Conservation (phyloP, 2,888 invertebrate species). For the Acheta domesticus region DNA sequence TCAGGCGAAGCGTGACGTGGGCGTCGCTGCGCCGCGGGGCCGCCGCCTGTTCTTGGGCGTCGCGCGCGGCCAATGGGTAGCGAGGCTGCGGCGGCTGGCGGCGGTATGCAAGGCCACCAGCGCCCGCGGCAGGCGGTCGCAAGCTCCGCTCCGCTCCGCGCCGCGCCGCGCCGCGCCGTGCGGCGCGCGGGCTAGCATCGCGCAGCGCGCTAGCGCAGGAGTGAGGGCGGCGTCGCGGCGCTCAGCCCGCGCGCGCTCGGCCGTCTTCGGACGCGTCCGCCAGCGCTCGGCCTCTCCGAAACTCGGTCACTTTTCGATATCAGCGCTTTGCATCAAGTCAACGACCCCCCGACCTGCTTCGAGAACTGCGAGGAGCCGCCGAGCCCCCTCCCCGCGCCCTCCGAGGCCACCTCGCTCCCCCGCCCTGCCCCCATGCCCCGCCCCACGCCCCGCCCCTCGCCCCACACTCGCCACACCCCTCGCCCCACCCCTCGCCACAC, state of each 20-base stretch:
- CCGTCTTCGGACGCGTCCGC: slow-evolving; percentile 19
- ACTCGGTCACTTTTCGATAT: slow-evolving; percentile 36
- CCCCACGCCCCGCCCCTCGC: too few species aligned
- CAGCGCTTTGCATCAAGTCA: slow-evolving; percentile 34
- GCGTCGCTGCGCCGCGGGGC: background rate
- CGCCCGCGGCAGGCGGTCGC: background rate
- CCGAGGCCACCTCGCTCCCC: too few species aligned
- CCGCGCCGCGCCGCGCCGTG: background rate
- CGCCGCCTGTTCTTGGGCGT: background rate
- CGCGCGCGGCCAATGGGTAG: background rate
- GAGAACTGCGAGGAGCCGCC: background rate
- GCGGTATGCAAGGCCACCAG: background rate
- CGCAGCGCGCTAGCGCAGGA: background rate
- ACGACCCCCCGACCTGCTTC: slow-evolving; percentile 33
- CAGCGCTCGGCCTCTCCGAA: slow-evolving; percentile 23
- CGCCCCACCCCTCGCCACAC: background rate
- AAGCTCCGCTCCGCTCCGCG: background rate
- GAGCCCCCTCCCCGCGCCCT: background rate
- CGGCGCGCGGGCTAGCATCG: background rate
- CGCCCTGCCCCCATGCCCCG: too few species aligned
- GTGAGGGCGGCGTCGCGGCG: background rate
- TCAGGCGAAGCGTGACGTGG: background rate
- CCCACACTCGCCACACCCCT: too few species aligned
- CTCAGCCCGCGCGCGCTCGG: slow-evolving; percentile 20
- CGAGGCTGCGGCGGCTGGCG: background rate